Conservation (phyloP, 2,113 vertebrate species). For the Tringa solitaria region DNA sequence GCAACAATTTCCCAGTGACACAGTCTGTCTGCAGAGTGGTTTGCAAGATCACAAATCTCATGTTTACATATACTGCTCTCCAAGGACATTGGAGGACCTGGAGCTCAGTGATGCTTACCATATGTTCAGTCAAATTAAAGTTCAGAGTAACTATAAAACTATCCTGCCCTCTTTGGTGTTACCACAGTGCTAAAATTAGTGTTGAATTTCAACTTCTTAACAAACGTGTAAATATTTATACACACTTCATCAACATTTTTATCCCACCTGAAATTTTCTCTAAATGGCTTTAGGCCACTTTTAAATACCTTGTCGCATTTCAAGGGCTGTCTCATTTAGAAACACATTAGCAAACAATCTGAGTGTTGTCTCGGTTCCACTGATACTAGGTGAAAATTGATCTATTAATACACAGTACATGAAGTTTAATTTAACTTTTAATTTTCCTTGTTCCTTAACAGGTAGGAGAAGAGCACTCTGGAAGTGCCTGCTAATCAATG, state of each 20-base stretch:
- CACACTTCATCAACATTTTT: constrained; percentile 76
- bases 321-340: constrained; percentile 73
- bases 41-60: background rate
- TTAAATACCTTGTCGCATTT: constrained; percentile 77
- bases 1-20: background rate
- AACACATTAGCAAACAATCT: constrained; percentile 80
- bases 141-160: background rate
- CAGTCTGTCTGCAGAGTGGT: background rate
- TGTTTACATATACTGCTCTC: background rate
- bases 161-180: background rate
- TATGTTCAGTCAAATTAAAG: background rate
- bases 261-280: constrained; percentile 77
- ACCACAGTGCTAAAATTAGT: background rate
- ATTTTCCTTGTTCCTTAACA: constrained; percentile 46
- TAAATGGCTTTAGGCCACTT: constrained; percentile 76
- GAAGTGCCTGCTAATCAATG: constrained; percentile 15
- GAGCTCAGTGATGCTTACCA: background rate
- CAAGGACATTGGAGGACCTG: background rate
- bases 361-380: constrained; percentile 77
- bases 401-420: constrained; percentile 52
- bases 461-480: constrained; percentile 29
- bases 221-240: constrained; percentile 24
- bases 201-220: background rate
- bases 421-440: constrained; percentile 57
- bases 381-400: constrained; percentile 72